Conservation (phyloP, 2,113 vertebrate species). For the Microcebus lehilahytsara region DNA sequence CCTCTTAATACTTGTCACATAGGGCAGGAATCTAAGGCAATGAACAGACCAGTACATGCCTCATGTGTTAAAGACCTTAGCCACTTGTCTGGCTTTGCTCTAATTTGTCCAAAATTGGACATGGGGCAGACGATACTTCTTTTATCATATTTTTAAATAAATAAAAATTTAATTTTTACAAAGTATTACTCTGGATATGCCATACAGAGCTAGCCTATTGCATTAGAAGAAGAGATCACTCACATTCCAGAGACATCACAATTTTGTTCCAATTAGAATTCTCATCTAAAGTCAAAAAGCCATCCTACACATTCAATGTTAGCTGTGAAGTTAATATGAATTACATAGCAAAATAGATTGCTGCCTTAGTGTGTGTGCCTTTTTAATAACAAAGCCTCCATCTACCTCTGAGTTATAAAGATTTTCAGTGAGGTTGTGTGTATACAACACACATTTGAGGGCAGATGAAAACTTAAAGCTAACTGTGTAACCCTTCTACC, state of each 20-base stretch:
- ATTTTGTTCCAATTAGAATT: constrained; percentile 25
- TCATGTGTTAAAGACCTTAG: neutral
- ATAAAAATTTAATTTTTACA: neutral
- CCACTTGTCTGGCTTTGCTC: neutral
- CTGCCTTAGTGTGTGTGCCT: neutral
- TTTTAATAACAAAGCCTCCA: neutral
- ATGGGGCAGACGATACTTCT: neutral
- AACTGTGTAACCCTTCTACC: neutral
- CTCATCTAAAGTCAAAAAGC: constrained; percentile 52
- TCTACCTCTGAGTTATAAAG: neutral
- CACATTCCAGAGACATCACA: neutral
- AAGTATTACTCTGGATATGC: neutral
- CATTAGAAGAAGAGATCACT: neutral
- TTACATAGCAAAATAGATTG: constrained; percentile 46
- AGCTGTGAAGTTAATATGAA: constrained; percentile 56
- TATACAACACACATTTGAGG: neutral
- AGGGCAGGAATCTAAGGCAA: neutral
- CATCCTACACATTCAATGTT: constrained; percentile 29
- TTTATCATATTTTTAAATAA: constrained; percentile 19
- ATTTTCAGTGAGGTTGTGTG: neutral
- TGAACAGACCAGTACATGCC: neutral
- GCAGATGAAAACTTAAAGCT: neutral
- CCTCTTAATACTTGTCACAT: neutral
- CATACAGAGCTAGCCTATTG: neutral
- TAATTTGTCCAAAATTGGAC: neutral